A percentile compares a stretch with the other conserved stretches of the same genome.
Evolutionary conservation across 2,113 vertebrate species (phyloP).

Genomic region (Mirounga angustirostris): DNA sequence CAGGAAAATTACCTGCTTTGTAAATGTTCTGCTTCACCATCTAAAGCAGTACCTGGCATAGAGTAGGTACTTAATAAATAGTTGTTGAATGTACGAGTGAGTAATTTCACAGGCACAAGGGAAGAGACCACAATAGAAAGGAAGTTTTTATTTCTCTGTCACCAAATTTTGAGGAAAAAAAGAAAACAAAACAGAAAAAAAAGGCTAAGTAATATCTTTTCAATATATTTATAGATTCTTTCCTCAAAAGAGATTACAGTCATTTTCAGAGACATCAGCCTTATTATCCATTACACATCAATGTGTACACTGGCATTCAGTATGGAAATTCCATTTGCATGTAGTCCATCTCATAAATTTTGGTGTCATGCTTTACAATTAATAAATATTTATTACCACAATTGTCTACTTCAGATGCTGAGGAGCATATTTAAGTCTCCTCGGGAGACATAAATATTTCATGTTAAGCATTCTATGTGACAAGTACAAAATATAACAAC

Average conservation of each 20-base stretch:
- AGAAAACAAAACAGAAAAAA: neutral
- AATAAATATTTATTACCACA: constrained; percentile 84
- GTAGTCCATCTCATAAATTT: constrained; percentile 75
- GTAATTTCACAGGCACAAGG: neutral
- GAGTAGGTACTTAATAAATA: neutral
- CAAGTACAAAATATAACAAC: constrained; percentile 84
- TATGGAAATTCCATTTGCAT: constrained; percentile 45
- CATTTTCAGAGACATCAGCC: constrained; percentile 53
- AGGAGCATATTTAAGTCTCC: constrained; percentile 76
- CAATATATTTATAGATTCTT: constrained; percentile 44
- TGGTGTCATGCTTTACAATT: constrained; percentile 80
- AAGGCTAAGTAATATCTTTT: neutral
- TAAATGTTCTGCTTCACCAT: neutral
- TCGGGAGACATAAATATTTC: constrained; percentile 83
- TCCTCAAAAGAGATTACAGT: constrained; percentile 16
- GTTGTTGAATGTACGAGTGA: neutral
- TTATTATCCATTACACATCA: constrained; percentile 65
- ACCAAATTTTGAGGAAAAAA: neutral
- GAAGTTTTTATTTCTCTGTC: neutral
- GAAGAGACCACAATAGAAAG: neutral
- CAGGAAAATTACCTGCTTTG: neutral
- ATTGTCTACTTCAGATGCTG: constrained; percentile 81
- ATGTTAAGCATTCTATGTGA: constrained; percentile 83
- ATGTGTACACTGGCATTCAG: constrained; percentile 67
- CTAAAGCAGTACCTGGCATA: neutral